phyloP scores from a whole-genome alignment of 2,113 vertebrate genomes.

The Panthera leo region DNA sequence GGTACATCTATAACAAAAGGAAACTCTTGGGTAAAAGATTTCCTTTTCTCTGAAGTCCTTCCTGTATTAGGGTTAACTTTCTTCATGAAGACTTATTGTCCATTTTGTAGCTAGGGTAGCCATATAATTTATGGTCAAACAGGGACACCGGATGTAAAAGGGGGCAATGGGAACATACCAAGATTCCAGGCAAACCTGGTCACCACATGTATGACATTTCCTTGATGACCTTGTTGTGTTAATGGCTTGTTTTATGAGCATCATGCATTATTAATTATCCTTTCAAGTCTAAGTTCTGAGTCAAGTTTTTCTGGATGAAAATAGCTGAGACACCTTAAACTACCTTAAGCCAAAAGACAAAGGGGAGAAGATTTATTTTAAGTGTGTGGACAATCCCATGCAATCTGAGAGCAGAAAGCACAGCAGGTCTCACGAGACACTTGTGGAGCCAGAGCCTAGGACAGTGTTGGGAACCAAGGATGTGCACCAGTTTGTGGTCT shows the following conservation, averaged over 20 bases:
- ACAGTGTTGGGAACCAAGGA: neutral
- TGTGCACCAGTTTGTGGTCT: neutral
- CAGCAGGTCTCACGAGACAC: accelerated
- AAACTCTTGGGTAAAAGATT: neutral
- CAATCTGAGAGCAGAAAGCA: neutral
- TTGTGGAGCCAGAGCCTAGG: neutral
- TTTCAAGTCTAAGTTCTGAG: neutral
- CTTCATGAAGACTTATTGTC: neutral
- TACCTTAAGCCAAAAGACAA: neutral
- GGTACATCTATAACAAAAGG: neutral
- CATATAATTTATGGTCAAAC: neutral
- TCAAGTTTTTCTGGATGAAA: constrained; percentile 23
- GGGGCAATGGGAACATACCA: neutral
- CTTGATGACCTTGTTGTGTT: neutral
- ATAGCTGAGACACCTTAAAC: constrained; percentile 27
- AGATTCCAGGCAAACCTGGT: constrained; percentile 5
- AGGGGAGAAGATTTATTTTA: neutral
- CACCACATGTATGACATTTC: neutral
- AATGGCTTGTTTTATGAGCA: neutral
- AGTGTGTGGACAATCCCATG: neutral
- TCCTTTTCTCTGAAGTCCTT: neutral
- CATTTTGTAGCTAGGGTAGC: neutral
- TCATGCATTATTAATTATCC: neutral
- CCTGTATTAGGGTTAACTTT: neutral
- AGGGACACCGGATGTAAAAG: neutral